phyloP scores from a whole-genome alignment of 2,888 invertebrate species.

The Diogma glabrata region DNA sequence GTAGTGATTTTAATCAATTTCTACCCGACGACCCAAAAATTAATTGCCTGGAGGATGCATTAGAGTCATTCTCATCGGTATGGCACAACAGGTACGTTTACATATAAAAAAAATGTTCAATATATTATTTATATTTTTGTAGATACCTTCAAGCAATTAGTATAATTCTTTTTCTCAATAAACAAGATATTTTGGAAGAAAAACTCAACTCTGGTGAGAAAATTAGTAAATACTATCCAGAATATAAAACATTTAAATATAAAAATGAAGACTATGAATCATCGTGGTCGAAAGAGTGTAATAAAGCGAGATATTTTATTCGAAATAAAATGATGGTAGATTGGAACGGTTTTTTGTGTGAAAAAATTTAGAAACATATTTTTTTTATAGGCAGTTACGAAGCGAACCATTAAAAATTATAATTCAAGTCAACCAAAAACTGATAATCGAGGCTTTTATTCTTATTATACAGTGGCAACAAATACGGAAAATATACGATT shows the following conservation, averaged over 20 bases:
- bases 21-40: constrained; percentile 56
- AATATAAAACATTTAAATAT: constrained; percentile 44
- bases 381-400: not conserved
- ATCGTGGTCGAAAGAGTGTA: constrained; percentile 45
- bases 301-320: constrained; percentile 53
- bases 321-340: constrained; percentile 44
- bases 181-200: constrained; percentile 61
- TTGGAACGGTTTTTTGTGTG: not conserved
- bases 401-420: constrained; percentile 45
- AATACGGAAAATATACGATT: constrained; percentile 61
- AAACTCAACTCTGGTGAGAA: constrained; percentile 55
- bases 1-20: constrained; percentile 68
- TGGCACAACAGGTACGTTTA: constrained; percentile 45
- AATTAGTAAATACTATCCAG: constrained; percentile 54
- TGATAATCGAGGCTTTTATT: constrained; percentile 48
- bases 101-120: not conserved
- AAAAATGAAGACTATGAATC: constrained; percentile 37
- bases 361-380: not conserved
- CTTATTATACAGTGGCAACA: constrained; percentile 64
- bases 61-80: constrained; percentile 60
- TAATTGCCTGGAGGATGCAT: constrained; percentile 60
- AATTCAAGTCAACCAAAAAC: constrained; percentile 34
- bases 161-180: constrained; percentile 70
- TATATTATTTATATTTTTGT: not conserved
- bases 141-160: constrained; percentile 58